phyloP scores from a whole-genome alignment of 2,888 invertebrate species.

The Diogma glabrata region DNA sequence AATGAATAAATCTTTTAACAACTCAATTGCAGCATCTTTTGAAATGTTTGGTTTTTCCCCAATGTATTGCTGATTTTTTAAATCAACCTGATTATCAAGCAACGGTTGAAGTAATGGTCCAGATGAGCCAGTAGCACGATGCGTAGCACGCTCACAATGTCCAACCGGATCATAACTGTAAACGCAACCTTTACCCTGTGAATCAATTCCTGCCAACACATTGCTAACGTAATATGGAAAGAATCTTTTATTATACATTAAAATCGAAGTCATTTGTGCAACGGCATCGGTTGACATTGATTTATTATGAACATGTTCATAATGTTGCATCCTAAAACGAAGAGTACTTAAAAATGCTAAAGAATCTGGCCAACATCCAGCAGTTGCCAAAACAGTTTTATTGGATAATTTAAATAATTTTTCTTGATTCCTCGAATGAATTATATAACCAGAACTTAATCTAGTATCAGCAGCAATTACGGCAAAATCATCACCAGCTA shows the following conservation, averaged over 20 bases:
- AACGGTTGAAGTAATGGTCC: constrained; percentile 85
- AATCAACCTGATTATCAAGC: constrained; percentile 90
- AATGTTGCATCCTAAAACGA: constrained; percentile 85
- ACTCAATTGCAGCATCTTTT: constrained; percentile 67
- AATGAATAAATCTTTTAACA: constrained; percentile 92
- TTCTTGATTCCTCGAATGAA: constrained; percentile 77
- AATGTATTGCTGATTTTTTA: constrained; percentile 62
- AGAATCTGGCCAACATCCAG: constrained; percentile 97
- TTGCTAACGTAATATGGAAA: constrained; percentile 98
- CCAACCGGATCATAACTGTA: constrained; percentile 98
- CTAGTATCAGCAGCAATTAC: constrained; percentile 94
- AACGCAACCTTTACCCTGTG: constrained; percentile 86
- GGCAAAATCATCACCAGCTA: constrained; percentile 91
- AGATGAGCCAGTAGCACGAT: constrained; percentile 84
- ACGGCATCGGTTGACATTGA: constrained; percentile 84
- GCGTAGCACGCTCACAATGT: constrained; percentile 75
- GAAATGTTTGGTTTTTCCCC: constrained; percentile 50
- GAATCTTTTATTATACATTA: constrained; percentile 92
- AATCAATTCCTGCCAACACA: constrained; percentile 86
- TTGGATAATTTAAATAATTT: constrained; percentile 75
- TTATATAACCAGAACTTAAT: constrained; percentile 80
- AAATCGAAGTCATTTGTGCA: constrained; percentile 91
- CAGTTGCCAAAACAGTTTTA: constrained; percentile 80
- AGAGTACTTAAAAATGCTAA: constrained; percentile 77
- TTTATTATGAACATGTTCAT: constrained; percentile 87